A percentile compares a stretch with the other conserved stretches of the same genome.
phyloP scores from a whole-genome alignment of 1,140 invertebrate genomes.

The Pseudomyrmex dendroicus region DNA sequence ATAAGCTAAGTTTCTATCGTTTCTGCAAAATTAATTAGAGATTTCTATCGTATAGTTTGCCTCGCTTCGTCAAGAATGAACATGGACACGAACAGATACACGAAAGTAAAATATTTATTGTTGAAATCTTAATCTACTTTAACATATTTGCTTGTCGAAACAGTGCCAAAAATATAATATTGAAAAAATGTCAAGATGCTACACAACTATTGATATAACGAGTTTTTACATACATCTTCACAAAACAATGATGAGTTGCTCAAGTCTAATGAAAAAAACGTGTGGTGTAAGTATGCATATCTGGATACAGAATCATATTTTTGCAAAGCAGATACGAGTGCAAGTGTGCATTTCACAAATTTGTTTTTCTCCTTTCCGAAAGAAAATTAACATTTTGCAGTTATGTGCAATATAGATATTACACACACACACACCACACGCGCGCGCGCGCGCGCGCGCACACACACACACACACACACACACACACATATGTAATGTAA shows the following conservation, averaged over 20 bases:
- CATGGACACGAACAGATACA: background rate
- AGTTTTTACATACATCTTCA: background rate
- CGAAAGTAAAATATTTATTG: background rate
- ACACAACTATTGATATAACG: background rate
- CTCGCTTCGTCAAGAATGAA: slow-evolving; percentile 10
- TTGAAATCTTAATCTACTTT: background rate
- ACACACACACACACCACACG: no score
- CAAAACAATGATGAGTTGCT: background rate
- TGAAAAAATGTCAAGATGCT: background rate
- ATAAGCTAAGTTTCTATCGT: slow-evolving; percentile 61
- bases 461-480: no score
- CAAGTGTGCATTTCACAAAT: slow-evolving; percentile 2
- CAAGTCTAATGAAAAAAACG: background rate
- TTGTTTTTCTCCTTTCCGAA: background rate
- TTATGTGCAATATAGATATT: slow-evolving; percentile 40
- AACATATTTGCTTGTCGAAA: no score
- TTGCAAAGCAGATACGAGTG: background rate
- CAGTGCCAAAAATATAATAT: background rate
- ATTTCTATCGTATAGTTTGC: slow-evolving; percentile 15
- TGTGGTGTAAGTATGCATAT: background rate
- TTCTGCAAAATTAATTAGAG: slow-evolving; percentile 63
- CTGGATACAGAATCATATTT: slow-evolving; percentile 12
- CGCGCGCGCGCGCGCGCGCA: no score
- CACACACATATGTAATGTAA: no score
- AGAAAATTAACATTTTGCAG: slow-evolving; percentile 1